A percentile compares a stretch with the other conserved stretches of the same genome.
These are phyloP conservation scores for Paguma larvata DNA, from an alignment of 2,797 vertebrate genomes.

Conservation along the genomic window DNA sequence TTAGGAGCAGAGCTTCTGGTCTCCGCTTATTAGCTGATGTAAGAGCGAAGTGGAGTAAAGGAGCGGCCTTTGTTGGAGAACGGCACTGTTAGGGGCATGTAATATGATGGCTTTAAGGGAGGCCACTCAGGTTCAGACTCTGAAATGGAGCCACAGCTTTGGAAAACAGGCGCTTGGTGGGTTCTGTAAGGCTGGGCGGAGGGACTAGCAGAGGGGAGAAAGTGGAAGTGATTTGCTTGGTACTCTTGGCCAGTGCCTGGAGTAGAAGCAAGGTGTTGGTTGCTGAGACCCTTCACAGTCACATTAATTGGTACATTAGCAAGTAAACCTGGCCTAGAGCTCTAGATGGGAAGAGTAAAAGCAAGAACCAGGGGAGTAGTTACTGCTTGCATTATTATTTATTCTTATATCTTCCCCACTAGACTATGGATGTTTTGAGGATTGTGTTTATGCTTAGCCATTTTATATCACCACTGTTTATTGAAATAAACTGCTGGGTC, in stretches of 20 bases:
- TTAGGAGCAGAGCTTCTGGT: slow-evolving; percentile 55
- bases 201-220: background rate
- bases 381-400: background rate
- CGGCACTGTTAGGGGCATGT: background rate
- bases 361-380: background rate
- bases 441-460: background rate
- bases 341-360: background rate
- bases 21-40: slow-evolving; percentile 70
- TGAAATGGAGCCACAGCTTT: background rate
- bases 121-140: background rate
- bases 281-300: background rate
- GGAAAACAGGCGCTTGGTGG: background rate
- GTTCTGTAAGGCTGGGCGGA: background rate
- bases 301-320: background rate
- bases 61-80: background rate
- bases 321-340: background rate
- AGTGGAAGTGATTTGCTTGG: background rate
- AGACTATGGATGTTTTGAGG: background rate
- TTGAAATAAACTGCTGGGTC: background rate
- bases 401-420: background rate
- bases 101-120: background rate
- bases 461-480: background rate
- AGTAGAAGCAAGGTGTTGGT: background rate
- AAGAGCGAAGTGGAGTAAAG: slow-evolving; percentile 10
- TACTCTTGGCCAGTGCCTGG: background rate